Evolutionary conservation across 2,797 vertebrate species (phyloP).

Genomic region (Argyrosomus regius): DNA sequence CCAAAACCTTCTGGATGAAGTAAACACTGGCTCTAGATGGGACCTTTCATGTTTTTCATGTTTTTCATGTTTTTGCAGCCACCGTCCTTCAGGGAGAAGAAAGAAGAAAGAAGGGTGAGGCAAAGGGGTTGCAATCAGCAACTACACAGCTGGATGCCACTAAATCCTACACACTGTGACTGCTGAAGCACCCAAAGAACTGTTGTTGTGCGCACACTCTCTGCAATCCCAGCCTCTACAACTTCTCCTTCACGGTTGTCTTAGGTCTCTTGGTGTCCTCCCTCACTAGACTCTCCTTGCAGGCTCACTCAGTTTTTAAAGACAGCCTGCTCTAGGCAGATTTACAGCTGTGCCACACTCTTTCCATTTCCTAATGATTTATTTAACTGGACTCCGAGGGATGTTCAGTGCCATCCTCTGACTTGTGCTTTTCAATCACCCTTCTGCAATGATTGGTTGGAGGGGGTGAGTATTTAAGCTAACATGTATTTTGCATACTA

Average conservation of each 20-base stretch:
- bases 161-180: not conserved
- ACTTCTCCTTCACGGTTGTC: not conserved
- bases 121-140: too few relatives aligned
- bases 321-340: not conserved
- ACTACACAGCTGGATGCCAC: too few relatives aligned
- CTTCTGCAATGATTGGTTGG: not conserved
- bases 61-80: too few relatives aligned
- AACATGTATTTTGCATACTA: not conserved
- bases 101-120: too few relatives aligned
- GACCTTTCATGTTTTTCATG: too few relatives aligned
- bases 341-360: constrained; percentile 2
- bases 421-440: not conserved
- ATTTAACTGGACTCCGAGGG: constrained; percentile 8
- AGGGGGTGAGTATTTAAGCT: not conserved
- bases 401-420: not conserved
- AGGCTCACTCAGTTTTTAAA: not conserved
- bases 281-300: not conserved
- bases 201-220: not conserved
- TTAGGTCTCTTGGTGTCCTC: not conserved
- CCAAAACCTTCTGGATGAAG: too few relatives aligned
- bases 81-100: too few relatives aligned
- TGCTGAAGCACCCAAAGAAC: too few relatives aligned
- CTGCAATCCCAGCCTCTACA: not conserved
- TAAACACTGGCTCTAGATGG: too few relatives aligned
- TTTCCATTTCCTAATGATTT: constrained; percentile 3